phyloP scores from a whole-genome alignment of 2,113 vertebrate species.

The Ptilonorhynchus violaceus region DNA sequence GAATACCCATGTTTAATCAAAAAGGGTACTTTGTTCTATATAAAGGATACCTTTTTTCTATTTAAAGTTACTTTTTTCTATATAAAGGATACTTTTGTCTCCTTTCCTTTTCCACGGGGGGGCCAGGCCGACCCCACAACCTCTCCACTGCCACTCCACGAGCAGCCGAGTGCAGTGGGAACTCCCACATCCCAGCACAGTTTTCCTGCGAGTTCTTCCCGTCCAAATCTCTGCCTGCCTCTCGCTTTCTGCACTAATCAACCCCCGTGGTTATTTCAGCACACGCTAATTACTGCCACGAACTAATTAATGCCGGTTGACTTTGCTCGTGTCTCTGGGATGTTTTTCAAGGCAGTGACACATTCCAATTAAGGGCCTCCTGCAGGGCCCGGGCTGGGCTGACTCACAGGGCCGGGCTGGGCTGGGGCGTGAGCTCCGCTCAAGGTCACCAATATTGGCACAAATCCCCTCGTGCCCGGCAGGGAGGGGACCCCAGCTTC shows the following conservation, averaged over 20 bases:
- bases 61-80: background rate
- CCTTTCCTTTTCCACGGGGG: rapidly evolving
- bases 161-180: background rate
- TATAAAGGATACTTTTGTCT: background rate
- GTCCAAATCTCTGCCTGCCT: background rate
- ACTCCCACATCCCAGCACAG: background rate
- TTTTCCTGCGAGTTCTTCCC: background rate
- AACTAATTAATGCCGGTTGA: constrained; percentile 31
- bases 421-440: too few relatives aligned
- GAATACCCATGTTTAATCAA: background rate
- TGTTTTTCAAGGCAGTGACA: constrained; percentile 1
- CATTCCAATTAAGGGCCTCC: constrained; percentile 24
- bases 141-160: rapidly evolving
- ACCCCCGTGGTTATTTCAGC: constrained; percentile 33
- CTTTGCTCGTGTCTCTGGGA: background rate
- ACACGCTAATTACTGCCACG: constrained; percentile 13
- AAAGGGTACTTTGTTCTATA: background rate
- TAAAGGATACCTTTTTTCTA: background rate
- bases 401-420: too few relatives aligned
- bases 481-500: background rate
- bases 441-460: background rate
- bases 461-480: background rate
- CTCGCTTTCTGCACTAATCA: background rate
- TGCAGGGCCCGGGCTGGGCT: background rate
- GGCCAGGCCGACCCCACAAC: background rate